These are phyloP conservation scores for Strongylocentrotus purpuratus DNA, from an alignment of 35 echinoderm and acorn worm genomes.

Conservation along the genomic window DNA sequence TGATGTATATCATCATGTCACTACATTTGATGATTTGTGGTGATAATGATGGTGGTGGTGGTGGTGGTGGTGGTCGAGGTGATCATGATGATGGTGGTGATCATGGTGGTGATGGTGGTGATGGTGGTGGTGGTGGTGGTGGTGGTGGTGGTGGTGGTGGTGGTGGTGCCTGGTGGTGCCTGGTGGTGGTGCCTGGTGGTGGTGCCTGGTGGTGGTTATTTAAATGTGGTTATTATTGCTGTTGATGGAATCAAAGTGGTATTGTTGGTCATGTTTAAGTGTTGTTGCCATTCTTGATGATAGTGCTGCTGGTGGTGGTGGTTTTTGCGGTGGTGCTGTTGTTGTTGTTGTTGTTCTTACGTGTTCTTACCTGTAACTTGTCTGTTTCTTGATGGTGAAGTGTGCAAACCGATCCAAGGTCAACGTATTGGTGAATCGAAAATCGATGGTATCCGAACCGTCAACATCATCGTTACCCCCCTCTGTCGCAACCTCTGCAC, in stretches of 20 bases:
- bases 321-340: neutral
- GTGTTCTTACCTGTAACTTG: conserved; percentile 82
- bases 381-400: conserved; percentile 93
- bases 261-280: too few species aligned
- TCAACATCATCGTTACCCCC: neutral
- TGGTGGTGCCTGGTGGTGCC: neutral
- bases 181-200: neutral
- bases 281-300: too few species aligned
- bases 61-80: neutral
- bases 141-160: neutral
- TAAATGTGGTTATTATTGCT: neutral
- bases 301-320: neutral
- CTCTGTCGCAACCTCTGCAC: neutral
- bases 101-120: neutral
- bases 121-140: neutral
- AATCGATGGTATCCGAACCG: conserved; percentile 34
- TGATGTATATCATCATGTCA: too few species aligned
- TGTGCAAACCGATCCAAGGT: conserved; percentile 85
- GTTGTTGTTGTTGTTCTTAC: too few species aligned
- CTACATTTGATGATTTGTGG: neutral
- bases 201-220: neutral
- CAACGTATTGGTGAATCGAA: conserved; percentile 46
- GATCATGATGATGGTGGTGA: neutral
- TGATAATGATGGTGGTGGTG: neutral
- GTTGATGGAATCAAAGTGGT: neutral